Conservation (phyloP, 1,140 invertebrate species). For the Heliconius hermathena region DNA sequence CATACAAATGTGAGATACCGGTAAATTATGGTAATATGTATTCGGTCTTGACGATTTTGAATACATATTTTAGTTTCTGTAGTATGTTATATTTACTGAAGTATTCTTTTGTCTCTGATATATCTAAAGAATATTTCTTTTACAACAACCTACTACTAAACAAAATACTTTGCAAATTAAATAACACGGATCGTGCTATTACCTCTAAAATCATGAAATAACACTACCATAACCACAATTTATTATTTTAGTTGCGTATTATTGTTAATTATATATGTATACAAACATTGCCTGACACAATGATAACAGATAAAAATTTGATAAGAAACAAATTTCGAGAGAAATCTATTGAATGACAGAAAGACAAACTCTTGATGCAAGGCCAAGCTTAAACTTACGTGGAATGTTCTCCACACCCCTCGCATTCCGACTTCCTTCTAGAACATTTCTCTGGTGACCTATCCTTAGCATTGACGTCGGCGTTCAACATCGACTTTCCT, state of each 20-base stretch:
- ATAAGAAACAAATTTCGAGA: not conserved
- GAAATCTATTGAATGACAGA: not conserved
- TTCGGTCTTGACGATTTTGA: too few species aligned
- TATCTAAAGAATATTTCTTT: too few species aligned
- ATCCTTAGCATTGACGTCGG: constrained; percentile 56
- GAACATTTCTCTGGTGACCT: constrained; percentile 74
- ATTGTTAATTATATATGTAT: not conserved
- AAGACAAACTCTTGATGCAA: not conserved
- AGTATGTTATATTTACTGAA: too few species aligned
- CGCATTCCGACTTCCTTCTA: constrained; percentile 77
- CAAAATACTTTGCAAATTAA: too few species aligned
- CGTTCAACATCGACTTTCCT: constrained; percentile 81
- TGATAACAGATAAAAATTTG: not conserved
- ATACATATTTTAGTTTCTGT: too few species aligned
- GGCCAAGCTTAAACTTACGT: constrained; percentile 59
- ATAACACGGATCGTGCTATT: too few species aligned
- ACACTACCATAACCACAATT: not conserved
- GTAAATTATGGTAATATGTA: too few species aligned
- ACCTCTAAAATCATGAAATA: too few species aligned
- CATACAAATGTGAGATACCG: too few species aligned
- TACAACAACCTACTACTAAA: too few species aligned
- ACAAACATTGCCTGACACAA: not conserved
- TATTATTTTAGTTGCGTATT: not conserved
- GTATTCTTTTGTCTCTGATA: too few species aligned
- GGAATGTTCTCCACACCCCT: constrained; percentile 76